Conservation (phyloP, 2,797 vertebrate species). For the Phataginus tricuspis region DNA sequence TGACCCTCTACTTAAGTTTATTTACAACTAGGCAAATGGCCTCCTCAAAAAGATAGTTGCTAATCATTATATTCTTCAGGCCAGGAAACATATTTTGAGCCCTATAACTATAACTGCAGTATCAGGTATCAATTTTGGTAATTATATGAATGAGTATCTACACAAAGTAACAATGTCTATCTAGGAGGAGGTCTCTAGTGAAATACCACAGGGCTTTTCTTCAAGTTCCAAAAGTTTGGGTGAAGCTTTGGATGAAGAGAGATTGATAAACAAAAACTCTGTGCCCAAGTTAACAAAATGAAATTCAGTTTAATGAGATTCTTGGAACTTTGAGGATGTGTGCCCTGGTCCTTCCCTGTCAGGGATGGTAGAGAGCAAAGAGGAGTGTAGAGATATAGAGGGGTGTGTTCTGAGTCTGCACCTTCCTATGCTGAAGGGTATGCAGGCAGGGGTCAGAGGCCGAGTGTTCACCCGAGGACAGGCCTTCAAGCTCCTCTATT, state of each 20-base stretch:
- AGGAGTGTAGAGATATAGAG: fast-evolving
- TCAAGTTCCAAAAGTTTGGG: not conserved
- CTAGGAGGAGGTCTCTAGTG: not conserved
- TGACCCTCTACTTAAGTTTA: not conserved
- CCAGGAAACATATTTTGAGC: not conserved
- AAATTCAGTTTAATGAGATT: not conserved
- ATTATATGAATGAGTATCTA: not conserved
- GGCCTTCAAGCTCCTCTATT: not conserved
- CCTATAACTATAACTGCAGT: not conserved
- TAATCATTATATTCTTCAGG: not conserved
- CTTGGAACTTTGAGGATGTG: not conserved
- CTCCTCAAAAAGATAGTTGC: not conserved
- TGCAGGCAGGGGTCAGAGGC: no score
- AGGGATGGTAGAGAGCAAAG: not conserved
- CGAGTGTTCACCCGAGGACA: not conserved
- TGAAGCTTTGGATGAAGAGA: not conserved
- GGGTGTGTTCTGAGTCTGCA: not conserved
- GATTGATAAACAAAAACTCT: not conserved
- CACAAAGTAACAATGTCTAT: not conserved
- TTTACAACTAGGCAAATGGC: not conserved
- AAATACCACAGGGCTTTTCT: not conserved
- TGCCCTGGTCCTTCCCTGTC: not conserved
- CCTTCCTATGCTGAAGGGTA: not conserved
- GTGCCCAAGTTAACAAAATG: not conserved
- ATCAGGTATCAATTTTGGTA: not conserved